Conservation (phyloP, 2,888 invertebrate species). For the Volucella inanis region DNA sequence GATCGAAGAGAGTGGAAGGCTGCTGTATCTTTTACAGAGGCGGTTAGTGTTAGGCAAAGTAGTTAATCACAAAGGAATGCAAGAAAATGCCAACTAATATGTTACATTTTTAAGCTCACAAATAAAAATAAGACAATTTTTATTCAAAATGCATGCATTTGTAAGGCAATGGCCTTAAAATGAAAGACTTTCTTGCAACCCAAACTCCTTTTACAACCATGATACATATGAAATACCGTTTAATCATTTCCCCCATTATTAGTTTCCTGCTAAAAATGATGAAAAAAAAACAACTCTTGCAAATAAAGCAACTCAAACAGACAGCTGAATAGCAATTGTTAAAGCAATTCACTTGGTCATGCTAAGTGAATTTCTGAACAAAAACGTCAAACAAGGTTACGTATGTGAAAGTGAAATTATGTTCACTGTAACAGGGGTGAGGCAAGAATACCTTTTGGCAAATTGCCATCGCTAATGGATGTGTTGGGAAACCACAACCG, state of each 20-base stretch:
- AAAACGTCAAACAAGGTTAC: slow-evolving; percentile 3
- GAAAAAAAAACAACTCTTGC: slow-evolving; percentile 14
- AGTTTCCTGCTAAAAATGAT: background rate
- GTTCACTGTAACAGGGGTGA: slow-evolving; percentile 31
- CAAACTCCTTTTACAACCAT: background rate
- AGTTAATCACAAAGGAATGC: too few relatives aligned
- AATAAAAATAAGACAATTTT: too few relatives aligned
- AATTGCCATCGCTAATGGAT: slow-evolving; percentile 49
- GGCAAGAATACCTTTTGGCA: slow-evolving; percentile 39
- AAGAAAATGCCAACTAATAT: too few relatives aligned
- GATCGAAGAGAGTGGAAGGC: too few relatives aligned
- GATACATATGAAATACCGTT: background rate
- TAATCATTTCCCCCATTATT: background rate
- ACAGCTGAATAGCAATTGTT: slow-evolving; percentile 56
- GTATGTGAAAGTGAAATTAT: slow-evolving; percentile 69
- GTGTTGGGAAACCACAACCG: slow-evolving; percentile 17
- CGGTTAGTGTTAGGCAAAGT: too few relatives aligned
- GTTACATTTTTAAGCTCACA: too few relatives aligned
- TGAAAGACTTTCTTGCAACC: too few relatives aligned
- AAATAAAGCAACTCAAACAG: slow-evolving; percentile 39
- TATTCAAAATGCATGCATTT: too few relatives aligned
- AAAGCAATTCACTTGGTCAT: slow-evolving; percentile 39
- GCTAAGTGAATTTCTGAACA: slow-evolving; percentile 44
- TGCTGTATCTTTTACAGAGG: too few relatives aligned
- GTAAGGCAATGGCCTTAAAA: too few relatives aligned